Conservation (phyloP, 2,797 vertebrate genomes). For the Schizothorax lantsangensis region DNA sequence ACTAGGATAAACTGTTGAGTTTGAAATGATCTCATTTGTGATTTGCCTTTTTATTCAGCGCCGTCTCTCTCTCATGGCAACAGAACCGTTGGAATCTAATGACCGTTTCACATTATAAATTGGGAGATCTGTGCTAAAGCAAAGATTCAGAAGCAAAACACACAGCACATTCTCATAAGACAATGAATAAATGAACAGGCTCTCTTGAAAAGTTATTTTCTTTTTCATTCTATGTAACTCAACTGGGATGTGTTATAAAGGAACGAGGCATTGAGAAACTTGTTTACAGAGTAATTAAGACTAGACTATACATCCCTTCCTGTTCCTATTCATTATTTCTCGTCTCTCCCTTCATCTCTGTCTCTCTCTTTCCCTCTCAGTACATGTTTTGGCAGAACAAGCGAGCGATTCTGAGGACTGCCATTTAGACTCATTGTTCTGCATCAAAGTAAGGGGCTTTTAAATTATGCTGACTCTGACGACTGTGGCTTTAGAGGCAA, state of each 20-base stretch:
- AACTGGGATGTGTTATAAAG: slow-evolving; percentile 44
- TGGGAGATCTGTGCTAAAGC: slow-evolving; percentile 25
- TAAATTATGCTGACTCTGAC: slow-evolving; percentile 63
- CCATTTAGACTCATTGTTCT: slow-evolving; percentile 61
- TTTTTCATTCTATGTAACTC: slow-evolving; percentile 28
- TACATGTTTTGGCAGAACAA: slow-evolving; percentile 53
- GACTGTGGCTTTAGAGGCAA: slow-evolving; percentile 56
- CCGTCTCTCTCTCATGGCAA: neutral
- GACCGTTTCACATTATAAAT: slow-evolving; percentile 14
- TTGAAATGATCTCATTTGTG: slow-evolving; percentile 30
- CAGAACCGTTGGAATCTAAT: neutral
- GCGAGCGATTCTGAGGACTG: slow-evolving; percentile 54
- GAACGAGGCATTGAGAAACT: slow-evolving; percentile 36
- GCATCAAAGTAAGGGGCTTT: slow-evolving; percentile 62
- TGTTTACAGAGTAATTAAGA: slow-evolving; percentile 60
- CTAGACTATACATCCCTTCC: slow-evolving; percentile 54
- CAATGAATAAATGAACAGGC: slow-evolving; percentile 15
- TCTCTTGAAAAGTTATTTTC: slow-evolving; percentile 29
- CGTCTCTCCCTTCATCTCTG: slow-evolving; percentile 6
- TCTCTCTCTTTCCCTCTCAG: slow-evolving; percentile 24
- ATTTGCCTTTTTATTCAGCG: slow-evolving; percentile 6
- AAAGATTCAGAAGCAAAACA: slow-evolving; percentile 16
- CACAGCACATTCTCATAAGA: slow-evolving; percentile 9
- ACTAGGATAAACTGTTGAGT: slow-evolving; percentile 16
- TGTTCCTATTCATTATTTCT: slow-evolving; percentile 40